Evolutionary conservation across 1,140 invertebrate genomes (phyloP).

Genomic region (Whitmania pigra): DNA sequence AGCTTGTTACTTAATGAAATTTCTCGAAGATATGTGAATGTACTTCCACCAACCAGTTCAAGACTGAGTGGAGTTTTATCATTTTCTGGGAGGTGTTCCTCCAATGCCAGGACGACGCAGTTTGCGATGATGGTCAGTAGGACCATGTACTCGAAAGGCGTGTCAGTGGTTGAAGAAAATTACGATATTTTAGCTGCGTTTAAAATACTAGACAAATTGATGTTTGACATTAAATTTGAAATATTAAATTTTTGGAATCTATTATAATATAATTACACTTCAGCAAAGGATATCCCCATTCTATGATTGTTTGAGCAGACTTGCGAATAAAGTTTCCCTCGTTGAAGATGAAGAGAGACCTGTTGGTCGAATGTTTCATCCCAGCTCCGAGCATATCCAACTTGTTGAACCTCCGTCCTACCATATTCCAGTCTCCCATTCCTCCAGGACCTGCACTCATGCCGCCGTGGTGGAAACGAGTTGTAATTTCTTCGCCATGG

Average conservation of each 20-base stretch:
- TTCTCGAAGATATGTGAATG: not conserved
- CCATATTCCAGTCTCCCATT: constrained; percentile 9
- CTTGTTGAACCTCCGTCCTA: constrained; percentile 6
- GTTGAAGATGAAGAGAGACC: constrained; percentile 15
- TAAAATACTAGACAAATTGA: not conserved
- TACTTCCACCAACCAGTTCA: constrained; percentile 63
- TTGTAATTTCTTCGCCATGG: no score
- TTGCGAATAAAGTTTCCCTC: constrained; percentile 16
- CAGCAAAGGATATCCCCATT: constrained; percentile 15
- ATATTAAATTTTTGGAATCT: not conserved
- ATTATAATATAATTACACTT: not conserved
- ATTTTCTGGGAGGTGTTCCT: constrained; percentile 92
- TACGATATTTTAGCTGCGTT: not conserved
- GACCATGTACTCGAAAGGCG: constrained; percentile 99
- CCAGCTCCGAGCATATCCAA: not conserved
- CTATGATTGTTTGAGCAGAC: constrained; percentile 11
- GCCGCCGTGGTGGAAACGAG: not conserved
- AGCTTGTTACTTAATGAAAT: no score
- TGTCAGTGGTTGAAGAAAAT: constrained; percentile 32
- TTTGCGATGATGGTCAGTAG: constrained; percentile 99
- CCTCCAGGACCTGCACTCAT: constrained; percentile 4
- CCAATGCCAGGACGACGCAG: constrained; percentile 97
- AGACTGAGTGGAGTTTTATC: constrained; percentile 96
- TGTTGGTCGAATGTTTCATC: constrained; percentile 1
- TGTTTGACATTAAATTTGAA: not conserved